Conservation (phyloP, 1,140 invertebrate genomes). For the Procambarus virginalis region DNA sequence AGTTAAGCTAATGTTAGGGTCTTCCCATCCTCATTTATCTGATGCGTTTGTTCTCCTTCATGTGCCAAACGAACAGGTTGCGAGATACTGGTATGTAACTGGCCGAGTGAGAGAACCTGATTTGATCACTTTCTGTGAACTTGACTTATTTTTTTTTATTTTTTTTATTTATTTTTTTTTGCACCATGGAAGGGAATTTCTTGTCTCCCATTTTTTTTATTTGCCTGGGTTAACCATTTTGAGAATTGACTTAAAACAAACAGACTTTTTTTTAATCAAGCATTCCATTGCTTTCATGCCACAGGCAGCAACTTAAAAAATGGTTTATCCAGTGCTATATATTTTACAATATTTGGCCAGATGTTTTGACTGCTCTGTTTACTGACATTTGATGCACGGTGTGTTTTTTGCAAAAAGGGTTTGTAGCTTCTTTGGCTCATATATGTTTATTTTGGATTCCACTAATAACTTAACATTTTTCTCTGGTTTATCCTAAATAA, state of each 20-base stretch:
- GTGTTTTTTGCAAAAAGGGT: slow-evolving; percentile 70
- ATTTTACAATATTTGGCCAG: slow-evolving; percentile 66
- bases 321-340: slow-evolving; percentile 59
- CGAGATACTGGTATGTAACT: slow-evolving; percentile 68
- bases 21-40: slow-evolving; percentile 44
- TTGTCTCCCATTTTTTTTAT: slow-evolving; percentile 51
- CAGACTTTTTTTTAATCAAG: not conserved
- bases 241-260: slow-evolving; percentile 4
- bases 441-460: slow-evolving; percentile 68
- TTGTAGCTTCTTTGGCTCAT: slow-evolving; percentile 71
- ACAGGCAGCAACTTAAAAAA: slow-evolving; percentile 18
- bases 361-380: slow-evolving; percentile 68
- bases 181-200: slow-evolving; percentile 70
- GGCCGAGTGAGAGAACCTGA: slow-evolving; percentile 60
- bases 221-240: slow-evolving; percentile 66
- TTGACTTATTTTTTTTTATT: slow-evolving; percentile 53
- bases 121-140: slow-evolving; percentile 66
- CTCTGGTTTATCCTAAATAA: slow-evolving; percentile 52
- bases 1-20: not conserved
- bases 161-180: slow-evolving; percentile 47
- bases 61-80: slow-evolving; percentile 68
- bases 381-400: slow-evolving; percentile 71
- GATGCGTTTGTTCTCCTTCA: slow-evolving; percentile 65
- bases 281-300: slow-evolving; percentile 35
- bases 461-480: slow-evolving; percentile 67